Conservation (phyloP, 2,113 vertebrate genomes). For the Gymnarchus niloticus region DNA sequence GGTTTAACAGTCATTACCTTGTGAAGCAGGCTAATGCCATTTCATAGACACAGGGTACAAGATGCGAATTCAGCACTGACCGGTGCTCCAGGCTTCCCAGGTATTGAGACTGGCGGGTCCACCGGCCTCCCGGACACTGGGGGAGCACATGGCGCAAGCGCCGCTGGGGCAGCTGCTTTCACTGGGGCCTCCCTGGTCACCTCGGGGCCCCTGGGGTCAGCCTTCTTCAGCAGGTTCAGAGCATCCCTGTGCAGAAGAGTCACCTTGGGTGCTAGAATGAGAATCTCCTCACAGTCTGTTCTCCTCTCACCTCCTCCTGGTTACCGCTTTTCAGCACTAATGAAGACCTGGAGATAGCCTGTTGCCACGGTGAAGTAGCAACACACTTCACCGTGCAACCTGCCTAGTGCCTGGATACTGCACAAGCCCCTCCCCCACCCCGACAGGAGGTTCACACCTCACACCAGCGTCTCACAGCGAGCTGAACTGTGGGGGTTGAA, state of each 20-base stretch:
- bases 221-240: slow-evolving; percentile 73
- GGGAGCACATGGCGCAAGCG: slow-evolving; percentile 25
- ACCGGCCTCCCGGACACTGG: slow-evolving; percentile 62
- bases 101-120: slow-evolving; percentile 72
- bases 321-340: not conserved
- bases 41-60: not conserved
- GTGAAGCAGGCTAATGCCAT: not conserved
- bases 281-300: not conserved
- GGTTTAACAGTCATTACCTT: not conserved
- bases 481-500: too few relatives aligned
- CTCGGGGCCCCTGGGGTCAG: not conserved
- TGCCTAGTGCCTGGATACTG: not conserved
- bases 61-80: slow-evolving; percentile 56
- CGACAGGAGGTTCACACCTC: too few relatives aligned
- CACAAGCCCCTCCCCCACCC: not conserved
- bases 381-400: not conserved
- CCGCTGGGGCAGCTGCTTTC: slow-evolving; percentile 35
- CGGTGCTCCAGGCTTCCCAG: slow-evolving; percentile 70
- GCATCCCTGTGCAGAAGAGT: slow-evolving; percentile 70
- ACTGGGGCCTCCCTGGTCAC: slow-evolving; percentile 26
- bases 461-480: too few relatives aligned
- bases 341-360: not conserved
- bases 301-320: not conserved
- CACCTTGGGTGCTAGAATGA: not conserved
- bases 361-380: not conserved